phyloP scores from a whole-genome alignment of 2,113 vertebrate species.

The Pristiophorus japonicus region DNA sequence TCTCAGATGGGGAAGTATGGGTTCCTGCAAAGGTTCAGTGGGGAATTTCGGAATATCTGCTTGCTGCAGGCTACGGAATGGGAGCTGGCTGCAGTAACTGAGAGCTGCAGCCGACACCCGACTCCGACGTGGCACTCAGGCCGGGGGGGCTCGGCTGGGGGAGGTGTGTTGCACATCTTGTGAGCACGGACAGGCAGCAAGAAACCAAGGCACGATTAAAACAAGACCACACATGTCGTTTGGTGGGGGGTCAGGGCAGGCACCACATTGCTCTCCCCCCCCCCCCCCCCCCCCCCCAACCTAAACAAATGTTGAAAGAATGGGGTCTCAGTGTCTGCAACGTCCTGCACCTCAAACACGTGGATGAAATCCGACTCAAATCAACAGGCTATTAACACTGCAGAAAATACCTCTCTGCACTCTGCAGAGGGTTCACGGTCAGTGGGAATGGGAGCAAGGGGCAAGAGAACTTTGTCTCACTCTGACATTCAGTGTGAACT shows the following conservation, averaged over 20 bases:
- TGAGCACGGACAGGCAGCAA: not conserved
- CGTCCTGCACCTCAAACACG: not conserved
- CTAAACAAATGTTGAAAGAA: not conserved
- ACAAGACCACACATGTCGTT: not conserved
- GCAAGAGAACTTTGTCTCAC: not conserved
- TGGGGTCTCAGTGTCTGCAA: not conserved
- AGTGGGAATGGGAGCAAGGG: not conserved
- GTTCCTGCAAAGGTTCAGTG: too few species aligned
- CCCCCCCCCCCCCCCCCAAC: too few species aligned
- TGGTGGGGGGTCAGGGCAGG: not conserved
- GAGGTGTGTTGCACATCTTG: not conserved
- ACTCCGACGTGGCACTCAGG: slow-evolving; percentile 16
- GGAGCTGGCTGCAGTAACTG: not conserved
- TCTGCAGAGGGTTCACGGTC: not conserved
- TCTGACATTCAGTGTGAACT: not conserved
- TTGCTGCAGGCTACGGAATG: not conserved
- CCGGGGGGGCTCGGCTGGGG: slow-evolving; percentile 6
- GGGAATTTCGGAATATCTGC: not conserved
- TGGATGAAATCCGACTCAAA: not conserved
- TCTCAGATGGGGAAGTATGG: not conserved
- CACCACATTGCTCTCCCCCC: not conserved
- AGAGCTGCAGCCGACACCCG: not conserved
- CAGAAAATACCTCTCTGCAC: not conserved
- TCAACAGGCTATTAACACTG: too few species aligned
- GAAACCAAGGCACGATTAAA: not conserved